Conservation (phyloP, 2,888 invertebrate genomes). For the Salpingus planirostris region DNA sequence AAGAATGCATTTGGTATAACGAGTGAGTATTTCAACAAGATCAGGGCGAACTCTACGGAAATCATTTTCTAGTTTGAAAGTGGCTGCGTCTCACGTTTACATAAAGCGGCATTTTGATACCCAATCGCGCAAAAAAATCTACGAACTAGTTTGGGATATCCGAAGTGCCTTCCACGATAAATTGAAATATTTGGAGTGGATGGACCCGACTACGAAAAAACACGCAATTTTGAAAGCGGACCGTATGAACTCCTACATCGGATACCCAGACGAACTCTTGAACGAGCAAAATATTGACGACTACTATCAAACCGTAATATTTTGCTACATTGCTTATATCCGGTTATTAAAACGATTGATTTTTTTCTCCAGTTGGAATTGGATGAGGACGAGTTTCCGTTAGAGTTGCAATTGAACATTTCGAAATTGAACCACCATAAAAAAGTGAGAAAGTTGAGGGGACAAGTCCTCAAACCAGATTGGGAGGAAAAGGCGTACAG, state of each 20-base stretch:
- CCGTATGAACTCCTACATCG: conserved; percentile 13
- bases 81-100: conserved; percentile 2
- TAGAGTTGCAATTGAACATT: conserved; percentile 6
- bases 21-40: background rate
- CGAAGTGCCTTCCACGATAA: conserved; percentile 7
- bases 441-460: conserved; percentile 45
- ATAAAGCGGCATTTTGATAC: conserved; percentile 2
- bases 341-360: background rate
- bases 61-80: conserved; percentile 2
- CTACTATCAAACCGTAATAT: conserved; percentile 6
- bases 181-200: conserved; percentile 21
- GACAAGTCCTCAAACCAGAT: conserved; percentile 46
- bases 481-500: conserved; percentile 47
- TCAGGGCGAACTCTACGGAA: background rate
- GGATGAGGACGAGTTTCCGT: conserved; percentile 1
- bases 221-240: conserved; percentile 18
- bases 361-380: conserved; percentile 10
- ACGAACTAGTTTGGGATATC: conserved; percentile 1
- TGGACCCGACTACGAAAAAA: conserved; percentile 21
- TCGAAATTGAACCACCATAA: conserved; percentile 5
- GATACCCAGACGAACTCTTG: conserved; percentile 10
- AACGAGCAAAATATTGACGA: conserved; percentile 9
- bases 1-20: conserved; percentile 3
- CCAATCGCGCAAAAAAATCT: background rate
- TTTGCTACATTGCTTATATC: no score